Base-by-base conservation (phyloP, 2,888 invertebrate genomes). In the Xanthia togata region DNA sequence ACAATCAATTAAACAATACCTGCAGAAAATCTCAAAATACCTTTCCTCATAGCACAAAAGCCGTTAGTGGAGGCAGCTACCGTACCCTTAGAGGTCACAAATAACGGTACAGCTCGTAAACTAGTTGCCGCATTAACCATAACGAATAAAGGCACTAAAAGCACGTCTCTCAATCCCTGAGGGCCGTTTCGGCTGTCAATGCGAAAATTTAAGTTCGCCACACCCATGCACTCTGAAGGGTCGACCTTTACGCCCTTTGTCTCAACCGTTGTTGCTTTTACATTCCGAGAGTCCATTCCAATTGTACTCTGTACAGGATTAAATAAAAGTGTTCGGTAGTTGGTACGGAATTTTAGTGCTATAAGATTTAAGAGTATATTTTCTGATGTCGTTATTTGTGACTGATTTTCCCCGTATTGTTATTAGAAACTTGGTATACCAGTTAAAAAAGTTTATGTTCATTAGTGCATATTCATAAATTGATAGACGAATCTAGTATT, bases 121-220 rank as follows among this genome's bases (percentile, higher is more conserved):
- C 95, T 94, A 96, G 94, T 93, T 93, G 94, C 92, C 93, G 92
- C 96, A 96, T 96, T 96, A 96, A 94, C 96, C 95, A 95, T 96
- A 95, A 95, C 96, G 96, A 96, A 96, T 96, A 96, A 96, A 96
- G 94, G 96, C 93, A 95, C 95, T 96, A 96, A 96, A 95, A 96
- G 96, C 95, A 94, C 93, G 94, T 93, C 94, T 92, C 92, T 91
- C 90, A 90, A 93, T 96, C 96, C 96, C 96, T 94, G 79, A 92
- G 94, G 96, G 96, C 96, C 93, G 94, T 96, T 96, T 96, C 94
- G 95, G 94, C 96, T 96, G 96, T 96, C 96, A 96, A 96, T 96
- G 96, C 93, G 96, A 94, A 96, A 96, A 96, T 96, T 96, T 96
- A 96, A 96, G 95, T 90, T 90, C 91, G 93, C 95, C 96, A 96